phyloP scores from a whole-genome alignment of 2,113 vertebrate species.

The Lanius collurio region DNA sequence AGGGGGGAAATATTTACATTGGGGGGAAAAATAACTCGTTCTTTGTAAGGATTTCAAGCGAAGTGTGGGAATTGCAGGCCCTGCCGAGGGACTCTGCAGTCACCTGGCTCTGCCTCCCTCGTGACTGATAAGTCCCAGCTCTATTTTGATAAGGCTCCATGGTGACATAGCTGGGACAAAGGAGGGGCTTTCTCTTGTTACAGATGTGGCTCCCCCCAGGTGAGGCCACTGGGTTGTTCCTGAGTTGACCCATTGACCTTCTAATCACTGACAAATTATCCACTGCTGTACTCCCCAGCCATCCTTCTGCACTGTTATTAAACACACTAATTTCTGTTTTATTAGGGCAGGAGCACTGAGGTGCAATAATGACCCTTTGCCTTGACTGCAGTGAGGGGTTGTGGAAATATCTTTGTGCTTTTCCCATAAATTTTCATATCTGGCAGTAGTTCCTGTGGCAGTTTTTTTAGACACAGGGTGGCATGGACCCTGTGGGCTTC shows the following conservation, averaged over 20 bases:
- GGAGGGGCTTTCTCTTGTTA: slow-evolving; percentile 74
- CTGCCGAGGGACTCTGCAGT: not conserved
- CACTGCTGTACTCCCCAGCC: slow-evolving; percentile 54
- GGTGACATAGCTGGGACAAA: slow-evolving; percentile 66
- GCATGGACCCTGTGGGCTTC: not conserved
- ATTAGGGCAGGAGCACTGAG: slow-evolving; percentile 24
- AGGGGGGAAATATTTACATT: not conserved
- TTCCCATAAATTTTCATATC: not conserved
- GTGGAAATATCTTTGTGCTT: not conserved
- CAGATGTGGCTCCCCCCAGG: slow-evolving; percentile 80
- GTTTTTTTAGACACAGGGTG: not conserved
- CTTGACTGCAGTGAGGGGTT: not conserved
- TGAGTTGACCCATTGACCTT: slow-evolving; percentile 86
- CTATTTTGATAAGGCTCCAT: slow-evolving; percentile 59
- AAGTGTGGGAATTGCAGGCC: not conserved
- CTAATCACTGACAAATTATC: slow-evolving; percentile 91
- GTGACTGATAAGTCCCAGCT: slow-evolving; percentile 38
- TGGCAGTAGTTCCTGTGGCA: accelerated
- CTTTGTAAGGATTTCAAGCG: not conserved
- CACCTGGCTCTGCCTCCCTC: slow-evolving; percentile 17
- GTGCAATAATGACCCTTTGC: slow-evolving; percentile 19
- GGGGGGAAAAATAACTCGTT: not conserved
- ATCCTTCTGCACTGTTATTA: slow-evolving; percentile 55
- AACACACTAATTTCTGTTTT: slow-evolving; percentile 63
- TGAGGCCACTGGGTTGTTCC: slow-evolving; percentile 85